These are phyloP conservation scores for Andricus quercusramuli DNA, from an alignment of 2,888 invertebrate genomes.

Conservation along the genomic window DNA sequence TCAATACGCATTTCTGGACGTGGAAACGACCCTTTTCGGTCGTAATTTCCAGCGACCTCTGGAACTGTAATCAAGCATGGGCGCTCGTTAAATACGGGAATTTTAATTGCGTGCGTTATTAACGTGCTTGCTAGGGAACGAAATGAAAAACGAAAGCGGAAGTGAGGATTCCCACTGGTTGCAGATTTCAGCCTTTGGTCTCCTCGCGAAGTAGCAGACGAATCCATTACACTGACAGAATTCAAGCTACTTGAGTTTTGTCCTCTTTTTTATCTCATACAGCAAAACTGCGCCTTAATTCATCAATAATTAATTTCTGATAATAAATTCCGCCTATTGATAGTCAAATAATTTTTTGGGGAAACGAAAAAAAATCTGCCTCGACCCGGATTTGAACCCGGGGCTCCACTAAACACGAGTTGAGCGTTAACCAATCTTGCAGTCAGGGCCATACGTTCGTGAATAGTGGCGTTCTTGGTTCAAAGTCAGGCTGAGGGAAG, in stretches of 20 bases:
- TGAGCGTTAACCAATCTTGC: no score
- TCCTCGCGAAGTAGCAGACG: neutral
- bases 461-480: no score
- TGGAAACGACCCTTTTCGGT: slow-evolving; percentile 4
- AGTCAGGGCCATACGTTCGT: no score
- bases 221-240: neutral
- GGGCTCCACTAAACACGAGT: no score
- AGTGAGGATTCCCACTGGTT: slow-evolving; percentile 47
- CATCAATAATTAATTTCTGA: no score
- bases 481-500: no score
- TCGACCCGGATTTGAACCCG: no score
- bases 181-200: slow-evolving; percentile 35
- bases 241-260: neutral
- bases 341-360: no score
- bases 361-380: no score
- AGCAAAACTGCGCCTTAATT: no score
- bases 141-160: slow-evolving; percentile 51
- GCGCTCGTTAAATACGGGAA: slow-evolving; percentile 57
- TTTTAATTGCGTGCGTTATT: slow-evolving; percentile 64
- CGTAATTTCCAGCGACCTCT: slow-evolving; percentile 45
- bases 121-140: slow-evolving; percentile 54
- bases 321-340: no score
- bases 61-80: slow-evolving; percentile 52
- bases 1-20: slow-evolving; percentile 24
- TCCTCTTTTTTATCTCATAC: neutral